Evolutionary conservation across 2,113 vertebrate species (phyloP), one percentile per base, ranked within the genome.

Genomic region (Nycticryphes semicollaris): DNA sequence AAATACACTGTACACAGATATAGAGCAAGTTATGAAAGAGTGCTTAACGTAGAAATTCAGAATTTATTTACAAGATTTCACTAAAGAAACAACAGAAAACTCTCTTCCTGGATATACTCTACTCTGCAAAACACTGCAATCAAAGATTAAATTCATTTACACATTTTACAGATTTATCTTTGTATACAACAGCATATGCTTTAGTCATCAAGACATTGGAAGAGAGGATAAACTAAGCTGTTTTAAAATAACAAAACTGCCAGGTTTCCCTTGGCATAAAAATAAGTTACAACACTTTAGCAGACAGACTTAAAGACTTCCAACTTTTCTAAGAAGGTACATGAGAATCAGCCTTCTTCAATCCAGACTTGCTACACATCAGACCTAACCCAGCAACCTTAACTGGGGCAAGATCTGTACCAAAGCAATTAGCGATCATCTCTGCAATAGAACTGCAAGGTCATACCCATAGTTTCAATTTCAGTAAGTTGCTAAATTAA

Each of bases 21-120:
- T 1, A 43, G 6, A 64, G 35, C 0, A 0, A 93, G 31, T 48
- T 96, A 90, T 5, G n/a, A 89, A 87, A 91, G 68, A 91, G 54
- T 53, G 57, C 30, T 96, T 88, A 79, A 90, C 59, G 93, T 81
- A 95, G 77, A 91, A 97, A 97, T 96, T 60, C 78, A 83, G 91
- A 86, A 73, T 98, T 98, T 98, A 97, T 98, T 98, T 97, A 94
- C 73, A 96, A 89, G 91, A 91, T 63, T 95, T 95, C 63, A 91
- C 78, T 91, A 93, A 41, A 17, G 14, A 73, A 87, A 72, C 14
- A 66, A 66, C 62, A 51, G 2, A 30, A 47, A 83, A 14, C 10
- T 57, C 27, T 73, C 48, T 25, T 93, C 30, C 43, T 81, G 64
- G n/a, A 81, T 78, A 80, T 59, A 54, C 41, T 90, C 35, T 24